Evolutionary conservation across 1,140 invertebrate genomes (phyloP).

Genomic region (Drosophila kurseongensis): DNA sequence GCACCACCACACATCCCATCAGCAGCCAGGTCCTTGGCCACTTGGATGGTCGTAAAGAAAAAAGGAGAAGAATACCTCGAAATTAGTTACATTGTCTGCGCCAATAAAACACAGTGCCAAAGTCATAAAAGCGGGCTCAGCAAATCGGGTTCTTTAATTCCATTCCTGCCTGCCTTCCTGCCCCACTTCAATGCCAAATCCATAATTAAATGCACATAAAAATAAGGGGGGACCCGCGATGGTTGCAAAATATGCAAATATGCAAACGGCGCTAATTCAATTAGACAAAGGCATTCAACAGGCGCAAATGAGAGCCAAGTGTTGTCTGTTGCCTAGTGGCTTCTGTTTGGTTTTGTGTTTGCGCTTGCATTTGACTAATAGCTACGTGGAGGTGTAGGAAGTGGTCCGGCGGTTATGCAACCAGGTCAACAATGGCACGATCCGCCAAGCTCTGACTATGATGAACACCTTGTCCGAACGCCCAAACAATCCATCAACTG

Average conservation of each 20-base stretch:
- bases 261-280: conserved; percentile 72
- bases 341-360: conserved; percentile 29
- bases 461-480: conserved; percentile 58
- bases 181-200: conserved; percentile 38
- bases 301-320: conserved; percentile 45
- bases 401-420: conserved; percentile 69
- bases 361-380: conserved; percentile 63
- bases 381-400: conserved; percentile 61
- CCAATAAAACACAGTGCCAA: conserved; percentile 72
- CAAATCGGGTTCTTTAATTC: conserved; percentile 40
- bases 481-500: conserved; percentile 53
- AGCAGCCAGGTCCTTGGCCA: conserved; percentile 20
- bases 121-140: conserved; percentile 50
- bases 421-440: conserved; percentile 66
- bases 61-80: conserved; percentile 34
- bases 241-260: conserved; percentile 21
- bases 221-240: conserved; percentile 15
- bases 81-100: conserved; percentile 75
- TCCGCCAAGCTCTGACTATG: conserved; percentile 53
- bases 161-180: conserved; percentile 35
- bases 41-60: conserved; percentile 35
- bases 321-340: conserved; percentile 17
- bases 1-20: conserved; percentile 8
- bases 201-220: conserved; percentile 75
- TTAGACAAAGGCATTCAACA: conserved; percentile 55